phyloP scores from a whole-genome alignment of 2,888 invertebrate species.

The Galerucella nymphaeae region DNA sequence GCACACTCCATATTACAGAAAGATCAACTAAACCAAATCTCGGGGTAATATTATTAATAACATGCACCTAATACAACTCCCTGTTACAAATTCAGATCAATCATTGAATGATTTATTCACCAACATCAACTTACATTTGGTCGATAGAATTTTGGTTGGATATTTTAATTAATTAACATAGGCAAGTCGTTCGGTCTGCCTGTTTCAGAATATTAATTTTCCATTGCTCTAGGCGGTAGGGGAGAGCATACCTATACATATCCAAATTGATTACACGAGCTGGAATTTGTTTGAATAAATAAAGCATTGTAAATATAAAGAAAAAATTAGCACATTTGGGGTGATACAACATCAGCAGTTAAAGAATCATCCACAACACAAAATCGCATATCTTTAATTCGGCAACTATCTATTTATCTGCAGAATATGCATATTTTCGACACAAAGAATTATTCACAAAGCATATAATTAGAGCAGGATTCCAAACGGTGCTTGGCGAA shows the following conservation, averaged over 20 bases:
- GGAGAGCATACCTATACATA: constrained; percentile 15
- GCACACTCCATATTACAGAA: too few species aligned
- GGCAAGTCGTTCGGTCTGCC: constrained; percentile 44
- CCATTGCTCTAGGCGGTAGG: constrained; percentile 23
- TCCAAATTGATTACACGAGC: not conserved
- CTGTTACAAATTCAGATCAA: constrained; percentile 37
- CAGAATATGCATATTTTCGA: constrained; percentile 18
- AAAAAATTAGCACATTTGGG: not conserved
- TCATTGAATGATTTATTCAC: constrained; percentile 41
- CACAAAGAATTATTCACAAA: constrained; percentile 20
- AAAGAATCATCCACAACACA: too few species aligned
- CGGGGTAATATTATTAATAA: not conserved
- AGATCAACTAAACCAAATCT: not conserved
- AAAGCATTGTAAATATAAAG: not conserved
- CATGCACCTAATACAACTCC: not conserved
- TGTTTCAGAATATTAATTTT: constrained; percentile 45
- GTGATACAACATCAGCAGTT: too few species aligned
- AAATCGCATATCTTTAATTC: not conserved
- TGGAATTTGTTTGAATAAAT: constrained; percentile 10
- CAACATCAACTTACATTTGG: constrained; percentile 39
- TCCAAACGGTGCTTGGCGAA: constrained; percentile 1
- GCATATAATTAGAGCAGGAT: constrained; percentile 12
- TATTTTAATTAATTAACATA: constrained; percentile 47
- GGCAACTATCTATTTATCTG: not conserved
- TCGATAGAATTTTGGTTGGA: constrained; percentile 46